Percentiles rank a stretch among this genome's conserved stretches.
Evolutionary conservation across 2,113 vertebrate species (phyloP).

Genomic region (Amblyornis subalaris): DNA sequence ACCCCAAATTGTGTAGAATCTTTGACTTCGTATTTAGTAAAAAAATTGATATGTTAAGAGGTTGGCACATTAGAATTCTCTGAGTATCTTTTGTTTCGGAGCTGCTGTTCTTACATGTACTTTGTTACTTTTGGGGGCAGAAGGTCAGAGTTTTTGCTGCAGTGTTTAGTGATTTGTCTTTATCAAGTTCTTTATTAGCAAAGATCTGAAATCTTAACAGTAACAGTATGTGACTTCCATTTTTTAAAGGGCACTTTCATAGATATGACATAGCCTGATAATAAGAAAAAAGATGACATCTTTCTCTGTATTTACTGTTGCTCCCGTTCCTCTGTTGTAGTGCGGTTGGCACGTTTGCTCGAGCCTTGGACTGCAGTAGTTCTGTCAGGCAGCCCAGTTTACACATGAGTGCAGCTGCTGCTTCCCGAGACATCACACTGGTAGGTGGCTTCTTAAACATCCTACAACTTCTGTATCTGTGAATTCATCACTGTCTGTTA

Average conservation of each 20-base stretch:
- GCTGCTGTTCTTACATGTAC: not conserved
- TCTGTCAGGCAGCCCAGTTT: slow-evolving; percentile 94
- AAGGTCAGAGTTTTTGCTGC: not conserved
- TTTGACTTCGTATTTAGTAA: not conserved
- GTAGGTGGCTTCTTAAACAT: slow-evolving; percentile 68
- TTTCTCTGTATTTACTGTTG: not conserved
- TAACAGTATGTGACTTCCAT: not conserved
- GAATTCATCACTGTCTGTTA: not conserved
- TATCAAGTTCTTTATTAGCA: not conserved
- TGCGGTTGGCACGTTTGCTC: slow-evolving; percentile 93
- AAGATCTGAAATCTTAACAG: not conserved
- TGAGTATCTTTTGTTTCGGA: not conserved
- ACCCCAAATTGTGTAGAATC: not conserved
- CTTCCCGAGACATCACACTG: slow-evolving; percentile 95
- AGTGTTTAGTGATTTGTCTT: not conserved
- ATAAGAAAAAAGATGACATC: not conserved
- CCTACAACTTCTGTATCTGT: not conserved
- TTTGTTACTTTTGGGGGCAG: not conserved
- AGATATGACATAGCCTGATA: too few relatives aligned
- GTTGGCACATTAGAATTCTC: not conserved
- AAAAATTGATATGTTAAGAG: not conserved
- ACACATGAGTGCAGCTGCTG: slow-evolving; percentile 97
- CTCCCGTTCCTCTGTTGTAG: slow-evolving; percentile 59
- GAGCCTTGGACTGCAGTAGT: slow-evolving; percentile 94
- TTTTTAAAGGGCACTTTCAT: not conserved